These are phyloP conservation scores for Lysandra bellargus DNA, from an alignment of 2,888 invertebrate genomes.

Conservation along the genomic window DNA sequence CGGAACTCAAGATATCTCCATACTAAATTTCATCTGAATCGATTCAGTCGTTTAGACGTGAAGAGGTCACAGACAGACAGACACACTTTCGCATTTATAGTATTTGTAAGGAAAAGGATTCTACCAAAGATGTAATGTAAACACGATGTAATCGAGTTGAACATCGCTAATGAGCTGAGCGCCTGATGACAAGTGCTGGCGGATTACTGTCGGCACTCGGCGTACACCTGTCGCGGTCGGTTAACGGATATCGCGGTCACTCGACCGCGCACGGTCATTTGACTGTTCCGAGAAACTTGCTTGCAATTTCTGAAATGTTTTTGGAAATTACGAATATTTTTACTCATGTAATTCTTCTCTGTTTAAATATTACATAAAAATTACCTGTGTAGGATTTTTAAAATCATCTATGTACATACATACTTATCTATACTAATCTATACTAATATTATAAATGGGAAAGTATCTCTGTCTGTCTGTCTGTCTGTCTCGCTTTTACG, in stretches of 20 bases:
- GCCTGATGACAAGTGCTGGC: neutral
- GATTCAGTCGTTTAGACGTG: no score
- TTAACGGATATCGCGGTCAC: neutral
- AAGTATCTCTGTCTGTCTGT: no score
- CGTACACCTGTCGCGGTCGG: conserved; percentile 6
- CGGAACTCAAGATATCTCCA: no score
- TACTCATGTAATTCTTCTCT: neutral
- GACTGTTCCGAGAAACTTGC: neutral
- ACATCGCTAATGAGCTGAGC: neutral
- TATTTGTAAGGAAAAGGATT: no score
- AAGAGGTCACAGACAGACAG: no score
- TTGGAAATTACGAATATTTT: neutral
- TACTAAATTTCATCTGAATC: no score
- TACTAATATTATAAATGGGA: no score
- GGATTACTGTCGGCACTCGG: neutral
- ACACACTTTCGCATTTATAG: no score
- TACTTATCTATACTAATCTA: no score
- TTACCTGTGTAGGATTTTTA: no score
- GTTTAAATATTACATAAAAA: neutral
- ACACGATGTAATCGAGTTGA: neutral
- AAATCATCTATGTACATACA: no score
- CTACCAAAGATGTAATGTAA: neutral
- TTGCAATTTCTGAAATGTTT: neutral
- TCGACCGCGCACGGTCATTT: conserved; percentile 2
- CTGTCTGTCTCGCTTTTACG: no score